These are phyloP conservation scores for Zele albiditarsus DNA, from an alignment of 2,888 invertebrate genomes.

Conservation along the genomic window DNA sequence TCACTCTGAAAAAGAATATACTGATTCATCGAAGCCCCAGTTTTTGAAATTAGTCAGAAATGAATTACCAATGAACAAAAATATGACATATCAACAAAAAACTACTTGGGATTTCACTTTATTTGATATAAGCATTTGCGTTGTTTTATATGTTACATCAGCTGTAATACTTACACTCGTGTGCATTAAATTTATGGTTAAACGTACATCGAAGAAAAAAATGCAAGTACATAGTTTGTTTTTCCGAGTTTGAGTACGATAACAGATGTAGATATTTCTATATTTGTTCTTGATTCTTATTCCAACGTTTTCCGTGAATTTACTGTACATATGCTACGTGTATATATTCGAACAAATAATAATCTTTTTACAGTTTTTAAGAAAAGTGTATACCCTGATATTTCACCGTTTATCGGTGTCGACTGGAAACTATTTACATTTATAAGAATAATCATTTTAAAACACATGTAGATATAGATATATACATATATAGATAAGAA, in stretches of 20 bases:
- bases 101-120: constrained; percentile 76
- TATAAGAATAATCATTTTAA: not conserved
- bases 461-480: not conserved
- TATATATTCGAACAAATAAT: constrained; percentile 19
- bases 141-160: constrained; percentile 84
- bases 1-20: constrained; percentile 56
- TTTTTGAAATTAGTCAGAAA: constrained; percentile 44
- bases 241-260: constrained; percentile 76
- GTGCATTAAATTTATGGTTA: constrained; percentile 83
- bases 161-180: constrained; percentile 84
- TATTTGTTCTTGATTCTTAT: not conserved
- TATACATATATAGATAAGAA: constrained; percentile 1
- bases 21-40: constrained; percentile 18
- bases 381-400: constrained; percentile 15
- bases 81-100: constrained; percentile 53
- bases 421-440: constrained; percentile 25
- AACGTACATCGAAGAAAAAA: constrained; percentile 83
- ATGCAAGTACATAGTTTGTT: constrained; percentile 81
- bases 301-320: not conserved
- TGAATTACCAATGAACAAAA: constrained; percentile 52
- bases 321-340: constrained; percentile 11
- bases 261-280: not conserved
- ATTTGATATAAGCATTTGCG: constrained; percentile 84
- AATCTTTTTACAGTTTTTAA: constrained; percentile 22
- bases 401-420: constrained; percentile 24